Evolutionary conservation across 2,797 vertebrate genomes (phyloP), one percentile per base, ranked within the genome.

Genomic region (Hippopotamyrus pictus): DNA sequence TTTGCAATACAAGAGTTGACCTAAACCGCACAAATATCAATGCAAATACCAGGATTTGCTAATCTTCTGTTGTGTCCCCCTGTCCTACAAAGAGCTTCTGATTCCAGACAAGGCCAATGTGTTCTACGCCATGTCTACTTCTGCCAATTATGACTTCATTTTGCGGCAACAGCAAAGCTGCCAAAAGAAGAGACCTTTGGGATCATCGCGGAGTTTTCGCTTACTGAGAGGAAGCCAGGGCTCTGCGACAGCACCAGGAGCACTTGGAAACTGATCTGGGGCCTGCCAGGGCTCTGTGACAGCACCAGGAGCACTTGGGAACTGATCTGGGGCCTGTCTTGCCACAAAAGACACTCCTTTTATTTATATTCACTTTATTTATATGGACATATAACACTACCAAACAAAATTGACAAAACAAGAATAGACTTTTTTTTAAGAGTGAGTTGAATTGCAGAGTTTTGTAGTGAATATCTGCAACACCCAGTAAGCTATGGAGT

Each of bases 111-210:
- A 97, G 5, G 97, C 97, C 92, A 98, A 98, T 0, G 97, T 97
- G 0, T 98, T 97, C 94, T 98, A 98, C 4, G 97, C 97, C n/a
- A 98, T 98, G 98, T 96, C 95, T 90, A 97, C 97, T 33, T 92
- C 94, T 0, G 94, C 94, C 92, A 96, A 97, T 83, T 96, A 96
- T 5, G 96, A 98, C 94, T 98, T 98, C 88, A 92, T 97, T 86
- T 93, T 98, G 44, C 95, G 96, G 9, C 95, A 90, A 89, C 86
- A 59, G 51, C 86, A 2, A 59, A 37, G 17, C 19, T 37, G 48
- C 53, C 51, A 59, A 19, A 87, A 33, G 14, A 87, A 22, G 33
- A 87, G 86, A n/a, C 88, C 88, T 9, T 37, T 91, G 0, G 88
- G 92, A 87, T 90, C 92, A 4, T 88, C 92, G 1, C 93, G 93